Percentiles rank a stretch among this genome's conserved stretches.
Conservation (phyloP, 1,140 invertebrate genomes). For the Lerema accius region DNA sequence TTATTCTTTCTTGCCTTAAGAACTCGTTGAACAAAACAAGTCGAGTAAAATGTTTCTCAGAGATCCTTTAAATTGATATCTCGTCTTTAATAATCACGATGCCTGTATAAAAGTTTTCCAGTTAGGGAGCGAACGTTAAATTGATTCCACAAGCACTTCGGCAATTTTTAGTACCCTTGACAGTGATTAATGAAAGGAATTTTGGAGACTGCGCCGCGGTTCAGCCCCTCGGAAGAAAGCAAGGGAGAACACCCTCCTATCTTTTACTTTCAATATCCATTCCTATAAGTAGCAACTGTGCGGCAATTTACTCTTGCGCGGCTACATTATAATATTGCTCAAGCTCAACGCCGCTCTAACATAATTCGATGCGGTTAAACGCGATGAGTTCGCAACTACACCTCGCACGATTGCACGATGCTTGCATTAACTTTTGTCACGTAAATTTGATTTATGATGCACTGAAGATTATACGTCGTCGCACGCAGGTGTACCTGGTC, state of each 20-base stretch:
- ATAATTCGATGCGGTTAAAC: constrained; percentile 69
- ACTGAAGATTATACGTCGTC: constrained; percentile 33
- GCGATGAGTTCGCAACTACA: constrained; percentile 63
- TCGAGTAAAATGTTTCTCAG: constrained; percentile 31
- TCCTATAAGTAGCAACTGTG: constrained; percentile 35
- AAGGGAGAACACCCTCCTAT: constrained; percentile 57
- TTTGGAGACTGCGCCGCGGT: constrained; percentile 59
- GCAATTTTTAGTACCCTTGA: constrained; percentile 77
- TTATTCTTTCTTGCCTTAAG: no score
- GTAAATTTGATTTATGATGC: constrained; percentile 52
- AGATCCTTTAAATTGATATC: constrained; percentile 60
- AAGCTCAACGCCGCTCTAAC: constrained; percentile 54
- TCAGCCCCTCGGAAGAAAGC: constrained; percentile 56
- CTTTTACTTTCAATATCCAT: constrained; percentile 47
- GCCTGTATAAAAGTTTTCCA: constrained; percentile 57
- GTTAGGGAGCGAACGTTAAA: constrained; percentile 68
- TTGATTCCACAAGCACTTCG: constrained; percentile 76
- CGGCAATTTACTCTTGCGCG: constrained; percentile 64
- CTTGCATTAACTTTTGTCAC: constrained; percentile 45
- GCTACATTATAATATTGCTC: constrained; percentile 57
- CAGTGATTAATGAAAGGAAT: constrained; percentile 80
- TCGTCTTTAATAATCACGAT: constrained; percentile 71
- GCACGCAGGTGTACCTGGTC: constrained; percentile 38
- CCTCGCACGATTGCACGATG: constrained; percentile 31
- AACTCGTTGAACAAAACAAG: constrained; percentile 20